Conservation (phyloP, 2,797 vertebrate genomes). For the Esox masquinongy region DNA sequence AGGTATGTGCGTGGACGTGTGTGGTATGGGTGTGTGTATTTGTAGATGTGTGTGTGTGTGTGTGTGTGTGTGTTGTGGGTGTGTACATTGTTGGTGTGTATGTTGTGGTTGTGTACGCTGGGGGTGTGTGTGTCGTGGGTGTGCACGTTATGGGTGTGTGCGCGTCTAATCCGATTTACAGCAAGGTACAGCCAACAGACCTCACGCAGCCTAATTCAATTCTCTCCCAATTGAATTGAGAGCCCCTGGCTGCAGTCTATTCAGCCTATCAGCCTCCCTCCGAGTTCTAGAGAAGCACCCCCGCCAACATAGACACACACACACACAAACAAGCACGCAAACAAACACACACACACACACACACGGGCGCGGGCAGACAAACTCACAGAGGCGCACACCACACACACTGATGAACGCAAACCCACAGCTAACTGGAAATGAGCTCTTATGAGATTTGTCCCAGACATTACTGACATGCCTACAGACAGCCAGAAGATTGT, state of each 20-base stretch:
- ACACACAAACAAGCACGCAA: background rate
- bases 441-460: constrained; percentile 57
- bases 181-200: constrained; percentile 9
- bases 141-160: constrained; percentile 4
- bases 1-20: constrained; percentile 10
- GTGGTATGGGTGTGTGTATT: constrained; percentile 2
- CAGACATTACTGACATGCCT: constrained; percentile 53
- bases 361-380: constrained; percentile 37
- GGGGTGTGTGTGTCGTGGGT: background rate
- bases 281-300: constrained; percentile 2
- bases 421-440: constrained; percentile 36
- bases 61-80: background rate
- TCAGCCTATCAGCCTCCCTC: background rate
- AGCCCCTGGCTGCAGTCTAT: constrained; percentile 54
- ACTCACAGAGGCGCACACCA: constrained; percentile 38
- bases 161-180: background rate
- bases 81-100: too few relatives aligned
- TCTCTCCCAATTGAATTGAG: constrained; percentile 74
- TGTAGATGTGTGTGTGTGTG: constrained; percentile 10
- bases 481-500: constrained; percentile 12
- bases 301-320: constrained; percentile 13
- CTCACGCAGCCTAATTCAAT: constrained; percentile 69
- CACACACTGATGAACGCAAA: constrained; percentile 37
- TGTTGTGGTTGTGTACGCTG: background rate
- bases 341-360: constrained; percentile 21